A percentile compares a stretch with the other conserved stretches of the same genome.
Evolutionary conservation across 2,113 vertebrate genomes (phyloP).

Genomic region (Microtus pennsylvanicus): DNA sequence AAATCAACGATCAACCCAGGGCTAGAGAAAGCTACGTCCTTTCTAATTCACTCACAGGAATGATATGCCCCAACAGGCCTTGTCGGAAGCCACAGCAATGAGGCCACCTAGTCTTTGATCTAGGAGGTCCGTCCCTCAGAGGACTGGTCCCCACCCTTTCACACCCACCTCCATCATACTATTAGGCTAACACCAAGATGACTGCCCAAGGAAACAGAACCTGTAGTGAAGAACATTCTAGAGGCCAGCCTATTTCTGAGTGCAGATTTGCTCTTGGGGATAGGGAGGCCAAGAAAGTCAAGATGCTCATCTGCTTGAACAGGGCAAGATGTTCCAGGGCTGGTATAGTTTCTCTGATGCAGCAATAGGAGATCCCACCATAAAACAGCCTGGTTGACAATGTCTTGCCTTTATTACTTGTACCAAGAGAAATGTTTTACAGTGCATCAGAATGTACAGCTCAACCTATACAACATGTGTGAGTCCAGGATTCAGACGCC

Average conservation of each 20-base stretch:
- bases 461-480: not conserved
- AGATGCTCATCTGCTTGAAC: not conserved
- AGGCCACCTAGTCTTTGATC: not conserved
- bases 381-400: not conserved
- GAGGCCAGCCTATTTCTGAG: not conserved
- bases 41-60: not conserved
- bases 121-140: not conserved
- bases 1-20: not conserved
- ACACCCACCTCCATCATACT: not conserved
- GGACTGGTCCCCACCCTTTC: too few species aligned
- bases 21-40: not conserved
- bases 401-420: not conserved
- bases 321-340: not conserved
- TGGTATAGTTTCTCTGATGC: rapidly evolving
- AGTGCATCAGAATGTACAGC: not conserved
- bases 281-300: not conserved
- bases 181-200: not conserved
- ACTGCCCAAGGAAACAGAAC: not conserved
- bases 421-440: not conserved
- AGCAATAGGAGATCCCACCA: not conserved
- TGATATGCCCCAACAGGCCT: not conserved
- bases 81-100: not conserved
- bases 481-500: not conserved
- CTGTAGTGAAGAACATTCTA: not conserved
- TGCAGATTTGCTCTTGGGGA: not conserved